Conservation (phyloP, 2,113 vertebrate genomes). For the Nerophis ophidion region DNA sequence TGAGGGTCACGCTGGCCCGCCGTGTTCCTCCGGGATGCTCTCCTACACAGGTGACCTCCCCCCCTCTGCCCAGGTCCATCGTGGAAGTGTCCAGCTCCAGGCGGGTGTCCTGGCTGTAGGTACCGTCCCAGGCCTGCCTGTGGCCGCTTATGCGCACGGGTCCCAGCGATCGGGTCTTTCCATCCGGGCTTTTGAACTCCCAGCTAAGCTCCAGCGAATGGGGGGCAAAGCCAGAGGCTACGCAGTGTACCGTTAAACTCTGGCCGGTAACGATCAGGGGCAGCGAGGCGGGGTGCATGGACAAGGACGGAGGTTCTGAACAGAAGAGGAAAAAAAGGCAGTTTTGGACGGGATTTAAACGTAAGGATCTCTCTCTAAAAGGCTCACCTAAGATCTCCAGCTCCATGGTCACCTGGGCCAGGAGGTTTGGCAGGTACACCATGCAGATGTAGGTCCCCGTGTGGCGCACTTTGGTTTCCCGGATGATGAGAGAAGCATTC, state of each 20-base stretch:
- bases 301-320: constrained; percentile 52
- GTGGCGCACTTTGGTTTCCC: constrained; percentile 64
- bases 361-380: not conserved
- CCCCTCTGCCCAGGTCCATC: constrained; percentile 61
- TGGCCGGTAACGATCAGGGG: constrained; percentile 60
- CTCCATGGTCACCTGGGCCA: constrained; percentile 77
- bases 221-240: constrained; percentile 74
- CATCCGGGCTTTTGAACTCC: constrained; percentile 53
- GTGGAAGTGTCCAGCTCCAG: constrained; percentile 54
- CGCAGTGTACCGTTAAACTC: constrained; percentile 63
- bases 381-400: constrained; percentile 75
- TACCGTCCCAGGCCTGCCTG: constrained; percentile 72
- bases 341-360: not conserved
- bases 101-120: constrained; percentile 68
- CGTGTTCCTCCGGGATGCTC: constrained; percentile 62
- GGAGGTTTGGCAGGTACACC: constrained; percentile 76
- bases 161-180: constrained; percentile 44
- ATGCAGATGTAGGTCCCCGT: constrained; percentile 82
- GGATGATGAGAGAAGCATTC: constrained; percentile 75
- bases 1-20: constrained; percentile 47
- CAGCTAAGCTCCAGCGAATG: constrained; percentile 71
- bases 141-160: constrained; percentile 65
- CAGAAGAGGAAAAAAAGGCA: not conserved
- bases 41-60: constrained; percentile 70
- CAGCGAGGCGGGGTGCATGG: constrained; percentile 60